A percentile compares a stretch with the other conserved stretches of the same genome.
Evolutionary conservation across 2,888 invertebrate genomes (phyloP).

Genomic region (Diadegma fenestrale): DNA sequence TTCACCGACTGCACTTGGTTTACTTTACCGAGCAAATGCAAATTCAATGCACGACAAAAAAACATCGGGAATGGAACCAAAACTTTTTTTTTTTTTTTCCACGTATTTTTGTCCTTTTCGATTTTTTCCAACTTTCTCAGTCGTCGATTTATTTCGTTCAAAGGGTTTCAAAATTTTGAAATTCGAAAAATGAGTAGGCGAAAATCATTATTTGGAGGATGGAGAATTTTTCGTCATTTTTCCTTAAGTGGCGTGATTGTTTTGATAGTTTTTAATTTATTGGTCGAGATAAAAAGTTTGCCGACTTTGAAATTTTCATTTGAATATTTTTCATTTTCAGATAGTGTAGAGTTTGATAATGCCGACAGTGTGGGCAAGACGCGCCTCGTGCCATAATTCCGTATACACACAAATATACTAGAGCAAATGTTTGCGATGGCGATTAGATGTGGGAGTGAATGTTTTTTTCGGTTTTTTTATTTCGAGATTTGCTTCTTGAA

Average conservation of each 20-base stretch:
- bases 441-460: conserved; percentile 53
- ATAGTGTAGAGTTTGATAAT: conserved; percentile 27
- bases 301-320: not conserved
- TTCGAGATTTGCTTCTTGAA: conserved; percentile 62
- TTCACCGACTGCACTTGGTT: not conserved
- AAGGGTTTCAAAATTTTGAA: not conserved
- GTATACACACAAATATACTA: conserved; percentile 22
- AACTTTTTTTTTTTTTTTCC: not conserved
- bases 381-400: not conserved
- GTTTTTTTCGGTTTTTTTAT: not conserved
- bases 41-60: not conserved
- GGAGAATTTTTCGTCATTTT: not conserved
- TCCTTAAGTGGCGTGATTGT: not conserved
- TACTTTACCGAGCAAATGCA: not conserved
- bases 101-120: not conserved
- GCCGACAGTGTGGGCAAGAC: conserved; percentile 10
- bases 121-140: not conserved
- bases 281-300: not conserved
- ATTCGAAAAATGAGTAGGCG: not conserved
- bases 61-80: not conserved
- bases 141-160: not conserved
- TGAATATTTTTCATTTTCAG: not conserved
- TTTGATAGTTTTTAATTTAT: conserved; percentile 8
- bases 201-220: not conserved
- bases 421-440: conserved; percentile 64